Evolutionary conservation across 2,888 invertebrate species (phyloP).

Genomic region (Heliconius erato): DNA sequence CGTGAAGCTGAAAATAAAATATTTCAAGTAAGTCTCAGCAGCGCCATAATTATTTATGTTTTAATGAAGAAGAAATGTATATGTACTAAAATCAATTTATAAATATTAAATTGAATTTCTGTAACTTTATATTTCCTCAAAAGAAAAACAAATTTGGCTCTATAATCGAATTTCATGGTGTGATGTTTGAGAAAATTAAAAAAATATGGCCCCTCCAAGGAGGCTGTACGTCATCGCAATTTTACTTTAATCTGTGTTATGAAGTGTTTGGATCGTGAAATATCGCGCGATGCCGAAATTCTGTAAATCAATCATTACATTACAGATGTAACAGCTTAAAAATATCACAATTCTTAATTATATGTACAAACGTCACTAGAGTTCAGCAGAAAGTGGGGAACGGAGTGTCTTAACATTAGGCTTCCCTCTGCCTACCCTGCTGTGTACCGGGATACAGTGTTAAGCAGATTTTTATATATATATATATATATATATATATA

Average conservation of each 20-base stretch:
- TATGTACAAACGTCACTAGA: too few species aligned
- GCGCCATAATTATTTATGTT: too few species aligned
- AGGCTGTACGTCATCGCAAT: conserved; percentile 79
- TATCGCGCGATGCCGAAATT: background rate
- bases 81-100: too few species aligned
- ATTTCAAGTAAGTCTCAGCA: too few species aligned
- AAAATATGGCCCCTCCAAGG: conserved; percentile 74
- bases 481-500: background rate
- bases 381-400: too few species aligned
- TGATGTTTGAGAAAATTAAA: conserved; percentile 83
- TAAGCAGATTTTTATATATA: background rate
- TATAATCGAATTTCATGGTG: conserved; percentile 77
- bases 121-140: background rate
- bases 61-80: too few species aligned
- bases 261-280: conserved; percentile 20
- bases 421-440: too few species aligned
- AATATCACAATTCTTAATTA: too few species aligned
- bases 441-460: too few species aligned
- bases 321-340: background rate
- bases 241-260: conserved; percentile 73
- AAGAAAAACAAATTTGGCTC: conserved; percentile 53
- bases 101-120: background rate
- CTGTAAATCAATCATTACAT: conserved; percentile 6
- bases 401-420: too few species aligned
- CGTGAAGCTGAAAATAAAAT: too few species aligned